These are phyloP conservation scores for Neotoxoptera formosana DNA, from an alignment of 1,140 invertebrate species.

Conservation along the genomic window DNA sequence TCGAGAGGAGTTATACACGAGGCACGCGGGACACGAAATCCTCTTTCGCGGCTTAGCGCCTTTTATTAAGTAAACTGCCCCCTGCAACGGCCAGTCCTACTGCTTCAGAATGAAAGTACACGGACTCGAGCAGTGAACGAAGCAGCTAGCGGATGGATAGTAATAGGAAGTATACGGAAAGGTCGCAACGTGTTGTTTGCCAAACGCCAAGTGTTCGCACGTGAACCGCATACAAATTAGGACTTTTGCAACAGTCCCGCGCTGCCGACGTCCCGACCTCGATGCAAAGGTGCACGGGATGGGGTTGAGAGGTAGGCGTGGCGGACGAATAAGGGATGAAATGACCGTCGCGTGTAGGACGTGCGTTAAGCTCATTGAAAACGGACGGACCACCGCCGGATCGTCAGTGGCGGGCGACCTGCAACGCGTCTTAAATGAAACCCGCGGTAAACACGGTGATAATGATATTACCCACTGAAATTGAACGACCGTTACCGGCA, in stretches of 20 bases:
- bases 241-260: conserved; percentile 36
- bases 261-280: neutral
- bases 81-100: neutral
- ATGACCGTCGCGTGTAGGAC: conserved; percentile 8
- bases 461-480: conserved; percentile 42
- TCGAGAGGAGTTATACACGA: neutral
- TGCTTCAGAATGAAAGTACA: neutral
- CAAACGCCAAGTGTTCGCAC: conserved; percentile 53
- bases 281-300: neutral
- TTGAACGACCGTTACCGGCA: conserved; percentile 39
- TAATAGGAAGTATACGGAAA: neutral
- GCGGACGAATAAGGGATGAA: neutral
- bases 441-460: conserved; percentile 34
- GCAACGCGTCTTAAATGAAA: conserved; percentile 42
- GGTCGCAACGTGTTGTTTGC: conserved; percentile 51
- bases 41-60: conserved; percentile 1
- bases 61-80: conserved; percentile 52
- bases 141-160: neutral
- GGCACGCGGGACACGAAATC: neutral
- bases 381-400: neutral
- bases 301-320: neutral
- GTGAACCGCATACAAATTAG: conserved; percentile 49
- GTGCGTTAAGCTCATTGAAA: conserved; percentile 50
- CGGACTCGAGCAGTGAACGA: neutral
- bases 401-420: neutral